Evolutionary conservation across 2,888 invertebrate species (phyloP), one percentile per base, ranked within the genome.

Genomic region (Caenorhabditis auriculariae): DNA sequence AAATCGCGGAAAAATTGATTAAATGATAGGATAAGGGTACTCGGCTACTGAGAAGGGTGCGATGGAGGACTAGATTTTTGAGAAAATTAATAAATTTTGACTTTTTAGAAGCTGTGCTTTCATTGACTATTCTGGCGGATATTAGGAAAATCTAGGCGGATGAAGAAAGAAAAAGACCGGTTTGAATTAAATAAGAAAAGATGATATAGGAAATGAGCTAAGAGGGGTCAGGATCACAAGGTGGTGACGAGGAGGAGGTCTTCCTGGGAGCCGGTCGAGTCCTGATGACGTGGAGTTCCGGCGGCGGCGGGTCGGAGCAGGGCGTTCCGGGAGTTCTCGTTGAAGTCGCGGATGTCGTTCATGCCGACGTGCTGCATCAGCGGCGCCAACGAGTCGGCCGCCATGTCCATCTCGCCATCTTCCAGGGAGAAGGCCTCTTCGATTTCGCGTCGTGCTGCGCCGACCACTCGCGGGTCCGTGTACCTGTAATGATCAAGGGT

Each of bases 231-330:
- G n/a, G n/a, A n/a, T 52, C 41, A 53, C n/a, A 58, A 47, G 15
- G 78, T 78, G 23, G 78, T 78, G 38, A 78, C 77, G 5, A 78
- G 62, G 24, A 78, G 70, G 6, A 78, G 66, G 53, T 78, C 78
- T 41, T 77, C 77, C 49, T 75, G 75, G 9, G 70, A 60, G 42
- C 64, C 60, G 38, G 49, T 59, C 38, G 51, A 26, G 24, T 45
- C 46, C 50, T 43, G 28, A 43, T 47, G 32, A 26, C 52, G 37
- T 21, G 37, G 17, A 9, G 26, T 23, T 26, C 46, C 42, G 4
- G 47, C 52, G 28, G 60, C 54, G 32, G 63, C 60, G 21, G 72
- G 74, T 48, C 71, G 60, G 4, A 74, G 59, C 7, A 75, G 61
- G 9, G 67, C 66, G 23, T 54, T 59, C 42, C 77, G 69, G 28